These are phyloP conservation scores for Cenopis cana DNA, from an alignment of 2,888 invertebrate genomes.

Conservation along the genomic window DNA sequence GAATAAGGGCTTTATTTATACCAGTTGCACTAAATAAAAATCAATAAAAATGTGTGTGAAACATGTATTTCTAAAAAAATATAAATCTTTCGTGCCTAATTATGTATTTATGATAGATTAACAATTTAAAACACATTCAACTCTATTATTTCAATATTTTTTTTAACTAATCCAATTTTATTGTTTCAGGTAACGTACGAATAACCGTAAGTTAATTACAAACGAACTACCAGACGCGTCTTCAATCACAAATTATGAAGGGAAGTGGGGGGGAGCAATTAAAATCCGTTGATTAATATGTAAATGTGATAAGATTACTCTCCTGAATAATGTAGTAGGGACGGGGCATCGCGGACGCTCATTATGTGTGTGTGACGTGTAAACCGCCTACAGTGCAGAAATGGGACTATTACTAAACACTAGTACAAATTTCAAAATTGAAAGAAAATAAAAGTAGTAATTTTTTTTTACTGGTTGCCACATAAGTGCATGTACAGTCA, in stretches of 20 bases:
- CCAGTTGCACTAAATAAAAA: no score
- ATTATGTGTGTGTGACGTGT: slow-evolving; percentile 69
- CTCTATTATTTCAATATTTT: neutral
- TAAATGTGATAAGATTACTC: slow-evolving; percentile 99
- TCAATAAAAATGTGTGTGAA: no score
- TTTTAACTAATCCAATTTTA: slow-evolving; percentile 23
- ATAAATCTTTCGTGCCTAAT: no score
- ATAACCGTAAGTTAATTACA: slow-evolving; percentile 54
- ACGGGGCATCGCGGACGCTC: slow-evolving; percentile 82
- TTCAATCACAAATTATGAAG: slow-evolving; percentile 83
- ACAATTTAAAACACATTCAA: no score
- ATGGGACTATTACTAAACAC: neutral
- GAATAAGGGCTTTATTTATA: no score
- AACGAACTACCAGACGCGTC: slow-evolving; percentile 60
- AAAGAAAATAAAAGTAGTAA: neutral
- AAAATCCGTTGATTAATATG: slow-evolving; percentile 99
- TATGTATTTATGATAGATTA: no score
- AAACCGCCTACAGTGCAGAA: slow-evolving; percentile 47
- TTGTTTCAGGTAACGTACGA: slow-evolving; percentile 68
- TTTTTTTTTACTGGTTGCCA: neutral
- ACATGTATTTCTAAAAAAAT: no score
- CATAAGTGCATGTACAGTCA: no score
- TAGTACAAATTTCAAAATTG: neutral
- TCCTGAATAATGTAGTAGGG: slow-evolving; percentile 91
- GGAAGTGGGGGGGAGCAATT: slow-evolving; percentile 91